Evolutionary conservation across 2,888 invertebrate species (phyloP).

Genomic region (Folsomia candida): DNA sequence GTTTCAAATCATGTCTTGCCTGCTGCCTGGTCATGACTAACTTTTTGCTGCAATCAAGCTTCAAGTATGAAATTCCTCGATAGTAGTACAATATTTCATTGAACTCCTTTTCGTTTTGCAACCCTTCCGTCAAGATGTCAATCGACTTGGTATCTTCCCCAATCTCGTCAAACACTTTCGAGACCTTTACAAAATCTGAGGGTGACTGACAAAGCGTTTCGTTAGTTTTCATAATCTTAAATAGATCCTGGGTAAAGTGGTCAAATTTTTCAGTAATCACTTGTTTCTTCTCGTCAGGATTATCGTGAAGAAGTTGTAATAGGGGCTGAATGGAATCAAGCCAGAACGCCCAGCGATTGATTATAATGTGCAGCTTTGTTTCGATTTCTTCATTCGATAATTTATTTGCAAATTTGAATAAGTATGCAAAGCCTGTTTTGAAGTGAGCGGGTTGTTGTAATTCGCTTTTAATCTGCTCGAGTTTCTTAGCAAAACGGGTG

Average conservation of each 20-base stretch:
- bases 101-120: not conserved
- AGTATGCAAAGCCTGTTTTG: not conserved
- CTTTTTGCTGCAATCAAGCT: not conserved
- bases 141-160: not conserved
- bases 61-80: not conserved
- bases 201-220: not conserved
- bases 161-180: slow-evolving; percentile 5
- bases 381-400: not conserved
- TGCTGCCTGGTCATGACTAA: not conserved
- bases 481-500: not conserved
- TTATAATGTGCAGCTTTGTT: not conserved
- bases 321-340: not conserved
- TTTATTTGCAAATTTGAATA: not conserved
- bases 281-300: not conserved
- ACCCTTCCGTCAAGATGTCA: not conserved
- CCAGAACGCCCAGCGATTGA: not conserved
- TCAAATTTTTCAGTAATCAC: not conserved
- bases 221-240: not conserved
- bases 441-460: not conserved
- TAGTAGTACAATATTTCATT: slow-evolving; percentile 9
- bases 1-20: not conserved
- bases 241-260: not conserved
- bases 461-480: not conserved
- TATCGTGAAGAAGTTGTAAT: not conserved
- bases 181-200: slow-evolving; percentile 9